Percentiles rank a stretch among this genome's conserved stretches.
Conservation (phyloP, 2,797 vertebrate species). For the Chrysocyon brachyurus region DNA sequence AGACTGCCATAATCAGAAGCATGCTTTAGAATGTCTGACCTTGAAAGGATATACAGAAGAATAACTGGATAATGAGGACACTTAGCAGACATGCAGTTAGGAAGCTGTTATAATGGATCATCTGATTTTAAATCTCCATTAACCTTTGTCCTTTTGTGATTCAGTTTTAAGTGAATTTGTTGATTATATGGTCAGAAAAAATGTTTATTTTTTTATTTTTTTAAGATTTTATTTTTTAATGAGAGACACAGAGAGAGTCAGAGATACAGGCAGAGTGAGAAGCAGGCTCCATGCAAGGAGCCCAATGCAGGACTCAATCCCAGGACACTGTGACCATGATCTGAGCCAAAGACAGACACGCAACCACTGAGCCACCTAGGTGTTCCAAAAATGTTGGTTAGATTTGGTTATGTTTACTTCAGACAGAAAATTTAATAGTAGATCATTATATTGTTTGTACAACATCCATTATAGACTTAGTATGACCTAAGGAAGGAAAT, state of each 20-base stretch:
- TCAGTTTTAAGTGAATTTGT: not conserved
- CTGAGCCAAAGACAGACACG: too few relatives aligned
- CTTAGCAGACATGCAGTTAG: not conserved
- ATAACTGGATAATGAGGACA: not conserved
- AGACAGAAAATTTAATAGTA: constrained; percentile 15
- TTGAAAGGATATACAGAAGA: not conserved
- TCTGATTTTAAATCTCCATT: not conserved
- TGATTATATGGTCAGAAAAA: not conserved
- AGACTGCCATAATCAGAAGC: not conserved
- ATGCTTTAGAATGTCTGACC: not conserved
- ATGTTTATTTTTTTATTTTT: too few relatives aligned
- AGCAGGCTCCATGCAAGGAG: too few relatives aligned
- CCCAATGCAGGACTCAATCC: too few relatives aligned
- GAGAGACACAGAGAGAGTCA: too few relatives aligned
- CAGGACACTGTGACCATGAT: too few relatives aligned
- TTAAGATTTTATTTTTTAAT: too few relatives aligned
- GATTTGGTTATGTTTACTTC: not conserved
- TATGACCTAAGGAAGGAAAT: not conserved
- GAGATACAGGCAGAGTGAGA: too few relatives aligned
- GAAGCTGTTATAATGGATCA: not conserved
- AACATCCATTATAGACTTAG: not conserved
- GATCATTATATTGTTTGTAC: not conserved
- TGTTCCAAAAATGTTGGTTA: not conserved
- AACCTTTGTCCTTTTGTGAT: not conserved
- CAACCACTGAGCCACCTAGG: too few relatives aligned